Evolutionary conservation across 2,113 vertebrate species (phyloP), one percentile per base, ranked within the genome.

Genomic region (Oxyura jamaicensis): DNA sequence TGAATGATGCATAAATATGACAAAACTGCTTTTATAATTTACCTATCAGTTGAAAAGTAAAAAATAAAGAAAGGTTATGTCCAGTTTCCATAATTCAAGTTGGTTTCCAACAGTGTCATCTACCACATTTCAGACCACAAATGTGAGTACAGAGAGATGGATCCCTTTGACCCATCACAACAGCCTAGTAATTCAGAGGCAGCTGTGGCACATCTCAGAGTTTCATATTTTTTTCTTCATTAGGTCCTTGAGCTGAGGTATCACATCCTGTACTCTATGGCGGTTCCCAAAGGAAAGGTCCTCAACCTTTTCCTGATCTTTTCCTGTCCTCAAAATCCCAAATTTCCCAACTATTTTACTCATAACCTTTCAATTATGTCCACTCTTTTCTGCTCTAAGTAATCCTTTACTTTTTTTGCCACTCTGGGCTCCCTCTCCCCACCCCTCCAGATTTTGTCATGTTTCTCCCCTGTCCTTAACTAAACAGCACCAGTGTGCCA

Each of bases 391-490:
- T 86, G 6, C 8, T 94, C 18, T 41, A 74, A 62, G 2, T 20
- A 48, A 14, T 29, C 1, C n/a, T 15, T 53, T 19, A 28, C 6
- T 77, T 88, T 91, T 78, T 8, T 3, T 29, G n/a, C 15, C 29
- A 33, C 22, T 13, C 8, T 52, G 52, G 26, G 3, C 5, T 73
- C 7, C 4, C 8, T 82, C 66, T 80, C 2, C 16, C 3, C 5
- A 62, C 0, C 6, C 6, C 8, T 74, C 13, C 50, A 15, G 13
- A 58, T 66, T 83, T 66, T 75, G 10, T 50, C 36, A n/a, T 1
- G 0, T 25, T 74, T 86, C 21, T 79, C 21, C 4, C 0, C 7
- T 1, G 4, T 8, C 18, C 14, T 80, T 60, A 14, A 14, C n/a
- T 68, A 18, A 3, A 13, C 0, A 48, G 12, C 11, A 39, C 10